phyloP scores from a whole-genome alignment of 2,797 vertebrate species.

The Enteromius paludinosus region DNA sequence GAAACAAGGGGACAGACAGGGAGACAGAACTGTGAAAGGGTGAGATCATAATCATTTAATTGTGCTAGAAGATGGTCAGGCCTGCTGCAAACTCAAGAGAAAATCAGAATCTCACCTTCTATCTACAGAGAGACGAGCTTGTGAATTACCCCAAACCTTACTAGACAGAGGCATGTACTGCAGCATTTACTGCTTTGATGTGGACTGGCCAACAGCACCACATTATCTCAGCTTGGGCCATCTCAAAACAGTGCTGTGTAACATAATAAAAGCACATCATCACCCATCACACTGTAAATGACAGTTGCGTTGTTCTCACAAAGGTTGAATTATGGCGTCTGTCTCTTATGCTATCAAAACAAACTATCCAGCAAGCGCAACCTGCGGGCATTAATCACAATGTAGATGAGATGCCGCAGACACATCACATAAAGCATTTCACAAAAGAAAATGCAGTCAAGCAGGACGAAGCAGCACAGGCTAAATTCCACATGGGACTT shows the following conservation, averaged over 20 bases:
- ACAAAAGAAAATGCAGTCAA: constrained; percentile 31
- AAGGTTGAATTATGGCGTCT: constrained; percentile 31
- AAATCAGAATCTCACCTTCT: constrained; percentile 41
- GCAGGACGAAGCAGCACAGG: constrained; percentile 6
- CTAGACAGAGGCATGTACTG: constrained; percentile 21
- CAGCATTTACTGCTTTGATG: constrained; percentile 16
- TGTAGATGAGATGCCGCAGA: constrained; percentile 30
- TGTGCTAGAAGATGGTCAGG: constrained; percentile 73
- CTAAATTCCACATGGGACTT: constrained; percentile 39
- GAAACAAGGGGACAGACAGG: constrained; percentile 52
- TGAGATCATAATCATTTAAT: constrained; percentile 83
- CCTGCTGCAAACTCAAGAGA: constrained; percentile 55
- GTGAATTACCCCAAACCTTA: constrained; percentile 9
- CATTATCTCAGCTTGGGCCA: constrained; percentile 7
- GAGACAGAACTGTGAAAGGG: constrained; percentile 59
- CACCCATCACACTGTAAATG: constrained; percentile 33
- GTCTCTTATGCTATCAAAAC: constrained; percentile 39
- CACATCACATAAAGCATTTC: constrained; percentile 39
- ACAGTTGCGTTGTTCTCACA: constrained; percentile 34
- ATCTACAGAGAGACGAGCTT: constrained; percentile 38
- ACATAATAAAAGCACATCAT: constrained; percentile 35
- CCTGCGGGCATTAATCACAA: constrained; percentile 41
- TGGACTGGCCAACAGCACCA: constrained; percentile 8
- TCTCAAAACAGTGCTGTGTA: constrained; percentile 11
- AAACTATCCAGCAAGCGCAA: constrained; percentile 41